Conservation (phyloP, 2,113 vertebrate genomes). For the Sander vitreus region DNA sequence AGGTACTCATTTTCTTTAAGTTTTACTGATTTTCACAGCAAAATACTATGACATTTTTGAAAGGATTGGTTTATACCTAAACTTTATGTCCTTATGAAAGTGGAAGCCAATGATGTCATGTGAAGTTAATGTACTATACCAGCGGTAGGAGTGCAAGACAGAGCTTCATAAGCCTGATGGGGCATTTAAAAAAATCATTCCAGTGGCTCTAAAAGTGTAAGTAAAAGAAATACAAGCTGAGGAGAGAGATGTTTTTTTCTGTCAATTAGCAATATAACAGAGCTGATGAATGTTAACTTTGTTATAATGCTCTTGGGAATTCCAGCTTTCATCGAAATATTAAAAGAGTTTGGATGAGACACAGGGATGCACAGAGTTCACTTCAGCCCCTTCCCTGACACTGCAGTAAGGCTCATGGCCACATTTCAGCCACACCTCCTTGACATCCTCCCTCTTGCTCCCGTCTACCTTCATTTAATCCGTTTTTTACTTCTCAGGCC, state of each 20-base stretch:
- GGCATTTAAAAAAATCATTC: background rate
- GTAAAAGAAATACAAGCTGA: background rate
- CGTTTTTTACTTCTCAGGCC: slow-evolving; percentile 2
- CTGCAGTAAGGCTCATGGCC: background rate
- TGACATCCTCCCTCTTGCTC: slow-evolving; percentile 20
- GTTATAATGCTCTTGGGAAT: background rate
- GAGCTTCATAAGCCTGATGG: background rate
- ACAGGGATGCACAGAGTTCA: background rate
- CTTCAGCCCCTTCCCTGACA: background rate
- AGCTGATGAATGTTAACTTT: background rate
- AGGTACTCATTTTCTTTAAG: background rate
- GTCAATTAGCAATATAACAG: background rate
- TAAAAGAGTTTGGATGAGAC: background rate
- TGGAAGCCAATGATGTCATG: background rate
- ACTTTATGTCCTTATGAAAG: background rate
- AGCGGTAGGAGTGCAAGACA: background rate
- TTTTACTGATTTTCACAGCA: background rate
- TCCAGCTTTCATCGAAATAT: background rate
- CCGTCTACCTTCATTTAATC: slow-evolving; percentile 14
- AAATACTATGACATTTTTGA: background rate
- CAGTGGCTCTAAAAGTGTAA: background rate
- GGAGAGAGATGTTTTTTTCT: no score
- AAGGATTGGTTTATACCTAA: background rate
- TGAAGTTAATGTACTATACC: background rate
- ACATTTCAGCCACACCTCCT: slow-evolving; percentile 1